Conservation (phyloP, 1,140 invertebrate species). For the Cherax quadricarinatus region DNA sequence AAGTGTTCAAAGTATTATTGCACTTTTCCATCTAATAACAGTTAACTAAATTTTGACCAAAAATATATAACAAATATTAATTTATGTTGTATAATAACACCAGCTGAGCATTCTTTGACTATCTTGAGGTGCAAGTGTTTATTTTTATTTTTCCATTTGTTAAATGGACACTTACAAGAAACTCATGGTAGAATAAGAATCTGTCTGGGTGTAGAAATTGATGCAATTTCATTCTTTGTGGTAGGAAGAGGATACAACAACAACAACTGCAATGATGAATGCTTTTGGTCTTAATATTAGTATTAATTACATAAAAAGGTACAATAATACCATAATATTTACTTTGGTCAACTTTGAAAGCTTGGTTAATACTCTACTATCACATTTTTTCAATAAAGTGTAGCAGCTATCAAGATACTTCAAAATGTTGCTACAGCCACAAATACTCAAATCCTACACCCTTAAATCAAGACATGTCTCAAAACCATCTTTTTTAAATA, state of each 20-base stretch:
- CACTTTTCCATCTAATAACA: not conserved
- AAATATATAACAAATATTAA: not conserved
- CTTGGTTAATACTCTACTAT: conserved; percentile 66
- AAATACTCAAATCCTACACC: too few species aligned
- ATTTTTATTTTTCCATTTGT: conserved; percentile 34
- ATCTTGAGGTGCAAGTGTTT: conserved; percentile 6
- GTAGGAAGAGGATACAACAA: conserved; percentile 56
- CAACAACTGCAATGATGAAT: conserved; percentile 65
- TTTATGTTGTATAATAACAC: conserved; percentile 10
- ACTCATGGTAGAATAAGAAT: conserved; percentile 56
- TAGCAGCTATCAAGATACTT: conserved; percentile 52
- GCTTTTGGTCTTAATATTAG: conserved; percentile 63
- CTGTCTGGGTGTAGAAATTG: conserved; percentile 60
- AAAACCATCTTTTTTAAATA: too few species aligned
- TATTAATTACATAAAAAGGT: conserved; percentile 66
- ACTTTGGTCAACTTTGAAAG: conserved; percentile 66
- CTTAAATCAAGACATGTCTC: too few species aligned
- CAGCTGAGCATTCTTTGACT: conserved; percentile 52
- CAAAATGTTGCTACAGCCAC: conserved; percentile 35
- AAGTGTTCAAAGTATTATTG: too few species aligned
- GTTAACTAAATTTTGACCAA: conserved; percentile 15
- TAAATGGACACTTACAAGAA: conserved; percentile 50
- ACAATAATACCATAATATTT: conserved; percentile 67
- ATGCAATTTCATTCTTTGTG: conserved; percentile 64
- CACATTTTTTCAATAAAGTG: conserved; percentile 50